A percentile compares a stretch with the other conserved stretches of the same genome.
These are phyloP conservation scores for Palythoa heliodiscus DNA, from an alignment of 92 coral and sea anemone genomes.

Conservation along the genomic window DNA sequence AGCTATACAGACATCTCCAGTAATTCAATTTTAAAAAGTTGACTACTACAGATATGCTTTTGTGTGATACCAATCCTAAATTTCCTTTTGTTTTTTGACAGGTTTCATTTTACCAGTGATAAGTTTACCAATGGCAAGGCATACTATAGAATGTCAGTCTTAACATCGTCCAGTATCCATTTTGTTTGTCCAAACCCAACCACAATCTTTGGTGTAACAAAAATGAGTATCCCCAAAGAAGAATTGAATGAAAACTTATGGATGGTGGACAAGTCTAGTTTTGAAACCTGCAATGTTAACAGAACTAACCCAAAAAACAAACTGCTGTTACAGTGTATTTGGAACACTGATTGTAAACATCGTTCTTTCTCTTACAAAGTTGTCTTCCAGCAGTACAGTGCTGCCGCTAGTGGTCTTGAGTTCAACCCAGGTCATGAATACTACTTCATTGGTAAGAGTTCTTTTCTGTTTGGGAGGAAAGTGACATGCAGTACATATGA, in stretches of 20 bases:
- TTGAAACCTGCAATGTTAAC: background rate
- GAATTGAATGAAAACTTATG: constrained; percentile 8
- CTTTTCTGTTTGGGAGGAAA: background rate
- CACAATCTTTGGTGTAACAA: background rate
- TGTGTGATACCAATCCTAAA: too few relatives aligned
- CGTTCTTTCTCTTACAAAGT: background rate
- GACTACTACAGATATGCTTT: too few relatives aligned
- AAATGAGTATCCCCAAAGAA: background rate
- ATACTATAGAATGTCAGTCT: background rate
- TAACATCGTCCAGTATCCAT: background rate
- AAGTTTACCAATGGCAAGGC: background rate
- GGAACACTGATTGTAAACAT: background rate
- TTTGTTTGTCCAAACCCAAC: constrained; percentile 24
- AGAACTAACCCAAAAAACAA: background rate
- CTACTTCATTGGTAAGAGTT: constrained; percentile 17
- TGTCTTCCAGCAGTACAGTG: background rate
- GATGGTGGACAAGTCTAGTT: background rate
- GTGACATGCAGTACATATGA: too few relatives aligned
- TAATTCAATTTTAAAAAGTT: too few relatives aligned
- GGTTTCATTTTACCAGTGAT: background rate
- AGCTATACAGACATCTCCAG: too few relatives aligned
- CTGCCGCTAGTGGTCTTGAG: background rate
- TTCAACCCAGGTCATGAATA: constrained; percentile 6
- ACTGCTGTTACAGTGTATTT: background rate
- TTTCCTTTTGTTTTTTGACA: background rate